Evolutionary conservation across 1,140 invertebrate genomes (phyloP).

Genomic region (Drosophila trapezifrons): DNA sequence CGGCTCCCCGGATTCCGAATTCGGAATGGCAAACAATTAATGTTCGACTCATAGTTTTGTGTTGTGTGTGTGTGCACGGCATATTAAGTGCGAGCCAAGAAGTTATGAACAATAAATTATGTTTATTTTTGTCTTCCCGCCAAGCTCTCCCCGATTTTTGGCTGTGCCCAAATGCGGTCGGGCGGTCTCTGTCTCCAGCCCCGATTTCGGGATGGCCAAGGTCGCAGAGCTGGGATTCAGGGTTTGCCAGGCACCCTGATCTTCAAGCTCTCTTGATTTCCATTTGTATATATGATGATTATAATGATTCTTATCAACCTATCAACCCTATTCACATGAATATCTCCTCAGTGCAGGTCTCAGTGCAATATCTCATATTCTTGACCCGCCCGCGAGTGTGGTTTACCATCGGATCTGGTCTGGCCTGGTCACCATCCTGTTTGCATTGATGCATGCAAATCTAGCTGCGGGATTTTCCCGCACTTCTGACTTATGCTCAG

Average conservation of each 20-base stretch:
- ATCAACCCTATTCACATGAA: not conserved
- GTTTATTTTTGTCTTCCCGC: conserved; percentile 45
- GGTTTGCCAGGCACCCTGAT: conserved; percentile 13
- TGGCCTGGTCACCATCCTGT: conserved; percentile 27
- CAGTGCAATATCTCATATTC: conserved; percentile 3
- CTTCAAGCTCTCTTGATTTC: not conserved
- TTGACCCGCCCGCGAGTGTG: conserved; percentile 6
- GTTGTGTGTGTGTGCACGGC: conserved; percentile 37
- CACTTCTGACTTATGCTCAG: conserved; percentile 4
- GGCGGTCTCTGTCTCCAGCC: too few species aligned
- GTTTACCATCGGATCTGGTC: conserved; percentile 27
- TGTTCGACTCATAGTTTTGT: conserved; percentile 45
- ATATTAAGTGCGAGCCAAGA: conserved; percentile 50
- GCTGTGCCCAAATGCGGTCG: conserved; percentile 52
- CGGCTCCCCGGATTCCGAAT: not conserved
- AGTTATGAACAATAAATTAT: conserved; percentile 75
- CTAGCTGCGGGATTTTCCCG: conserved; percentile 23
- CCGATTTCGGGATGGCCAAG: conserved; percentile 48
- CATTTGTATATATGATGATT: too few species aligned
- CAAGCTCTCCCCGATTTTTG: conserved; percentile 6
- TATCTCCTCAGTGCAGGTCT: not conserved
- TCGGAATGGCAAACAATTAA: conserved; percentile 22
- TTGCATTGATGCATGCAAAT: conserved; percentile 49
- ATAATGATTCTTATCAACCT: not conserved
- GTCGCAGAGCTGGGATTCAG: conserved; percentile 28